Evolutionary conservation across 2,888 invertebrate species (phyloP).

Genomic region (Heterodera filipjevi): DNA sequence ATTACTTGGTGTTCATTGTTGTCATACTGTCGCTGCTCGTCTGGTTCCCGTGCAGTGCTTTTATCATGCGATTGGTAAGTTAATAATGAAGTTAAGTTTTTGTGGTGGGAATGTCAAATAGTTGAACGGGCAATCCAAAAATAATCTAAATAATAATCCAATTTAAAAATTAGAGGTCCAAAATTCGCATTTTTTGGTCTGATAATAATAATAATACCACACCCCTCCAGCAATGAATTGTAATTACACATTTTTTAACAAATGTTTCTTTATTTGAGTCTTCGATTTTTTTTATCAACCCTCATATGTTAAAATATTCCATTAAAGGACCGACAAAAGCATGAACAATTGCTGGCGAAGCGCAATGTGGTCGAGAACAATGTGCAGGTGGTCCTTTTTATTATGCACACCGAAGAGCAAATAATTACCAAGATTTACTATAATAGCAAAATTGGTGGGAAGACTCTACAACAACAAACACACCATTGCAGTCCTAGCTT

Average conservation of each 20-base stretch:
- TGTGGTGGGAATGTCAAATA: too few species aligned
- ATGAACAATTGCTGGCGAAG: conserved; percentile 8
- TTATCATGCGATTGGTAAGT: conserved; percentile 34
- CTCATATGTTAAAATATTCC: not conserved
- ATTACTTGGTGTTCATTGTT: conserved; percentile 48
- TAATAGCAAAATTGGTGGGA: too few species aligned
- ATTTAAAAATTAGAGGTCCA: not conserved
- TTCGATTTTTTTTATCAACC: too few species aligned
- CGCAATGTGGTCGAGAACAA: not conserved
- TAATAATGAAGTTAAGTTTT: not conserved
- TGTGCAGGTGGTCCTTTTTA: too few species aligned
- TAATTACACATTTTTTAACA: not conserved
- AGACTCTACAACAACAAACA: too few species aligned
- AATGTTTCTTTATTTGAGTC: not conserved
- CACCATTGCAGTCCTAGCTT: too few species aligned
- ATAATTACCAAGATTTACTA: too few species aligned
- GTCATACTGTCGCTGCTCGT: conserved; percentile 36
- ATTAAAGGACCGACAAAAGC: conserved; percentile 23
- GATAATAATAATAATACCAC: not conserved
- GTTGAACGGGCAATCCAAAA: too few species aligned
- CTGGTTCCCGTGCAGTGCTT: conserved; percentile 43
- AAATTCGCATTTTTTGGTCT: not conserved
- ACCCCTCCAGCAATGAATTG: not conserved
- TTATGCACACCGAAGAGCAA: too few species aligned
- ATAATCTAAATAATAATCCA: too few species aligned